These are phyloP conservation scores for Sylvicola cinctus DNA, from an alignment of 2,888 invertebrate species.

Conservation along the genomic window DNA sequence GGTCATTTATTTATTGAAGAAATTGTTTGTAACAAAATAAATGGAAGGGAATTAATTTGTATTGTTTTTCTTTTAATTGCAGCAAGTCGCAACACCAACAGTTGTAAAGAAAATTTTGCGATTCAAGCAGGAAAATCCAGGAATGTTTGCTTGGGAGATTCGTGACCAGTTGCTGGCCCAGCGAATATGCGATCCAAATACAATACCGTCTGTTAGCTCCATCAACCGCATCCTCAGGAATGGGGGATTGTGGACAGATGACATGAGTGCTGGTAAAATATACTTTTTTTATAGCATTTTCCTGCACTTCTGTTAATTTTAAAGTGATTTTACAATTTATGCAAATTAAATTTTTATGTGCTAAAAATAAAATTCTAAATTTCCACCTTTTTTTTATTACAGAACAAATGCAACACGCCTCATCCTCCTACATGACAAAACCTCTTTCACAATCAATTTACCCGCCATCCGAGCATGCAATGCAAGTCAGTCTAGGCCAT, in stretches of 20 bases:
- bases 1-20: not conserved
- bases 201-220: slow-evolving; percentile 84
- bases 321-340: not conserved
- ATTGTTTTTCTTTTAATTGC: slow-evolving; percentile 19
- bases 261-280: slow-evolving; percentile 17
- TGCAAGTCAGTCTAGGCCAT: no score
- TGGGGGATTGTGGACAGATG: slow-evolving; percentile 63
- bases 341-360: no score
- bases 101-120: slow-evolving; percentile 88
- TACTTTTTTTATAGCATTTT: no score
- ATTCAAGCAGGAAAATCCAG: slow-evolving; percentile 85
- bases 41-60: no score
- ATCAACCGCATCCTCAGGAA: slow-evolving; percentile 84
- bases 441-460: no score
- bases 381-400: no score
- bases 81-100: slow-evolving; percentile 94
- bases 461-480: no score
- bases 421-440: no score
- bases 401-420: no score
- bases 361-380: slow-evolving; percentile 6
- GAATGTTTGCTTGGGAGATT: slow-evolving; percentile 96
- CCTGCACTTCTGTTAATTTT: not conserved
- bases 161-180: slow-evolving; percentile 74
- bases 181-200: slow-evolving; percentile 75
- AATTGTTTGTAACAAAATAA: not conserved